These are phyloP conservation scores for Falco columbarius DNA, from an alignment of 2,797 vertebrate genomes.

Conservation along the genomic window DNA sequence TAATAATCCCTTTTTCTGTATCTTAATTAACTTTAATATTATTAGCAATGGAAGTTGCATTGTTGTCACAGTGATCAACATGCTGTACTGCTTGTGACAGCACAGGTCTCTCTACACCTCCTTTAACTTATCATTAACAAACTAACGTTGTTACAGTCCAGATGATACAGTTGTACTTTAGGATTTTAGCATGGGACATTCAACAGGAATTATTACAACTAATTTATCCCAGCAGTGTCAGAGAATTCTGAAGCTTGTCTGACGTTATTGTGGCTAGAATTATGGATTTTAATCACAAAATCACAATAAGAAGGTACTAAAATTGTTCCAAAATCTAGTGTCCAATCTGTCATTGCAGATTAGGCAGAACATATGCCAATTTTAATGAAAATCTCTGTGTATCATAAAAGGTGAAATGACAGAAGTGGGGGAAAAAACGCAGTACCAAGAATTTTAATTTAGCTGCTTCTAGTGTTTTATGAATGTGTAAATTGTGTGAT, in stretches of 20 bases:
- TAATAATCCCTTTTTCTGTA: background rate
- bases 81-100: background rate
- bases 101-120: background rate
- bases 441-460: background rate
- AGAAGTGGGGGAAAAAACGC: background rate
- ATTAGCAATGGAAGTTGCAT: background rate
- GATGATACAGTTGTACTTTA: constrained; percentile 3
- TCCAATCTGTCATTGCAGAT: background rate
- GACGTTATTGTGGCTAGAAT: background rate
- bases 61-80: background rate
- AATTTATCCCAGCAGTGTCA: background rate
- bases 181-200: background rate
- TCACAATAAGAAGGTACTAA: background rate
- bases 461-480: background rate
- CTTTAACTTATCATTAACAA: background rate
- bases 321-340: background rate
- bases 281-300: background rate
- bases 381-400: background rate
- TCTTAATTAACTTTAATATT: background rate
- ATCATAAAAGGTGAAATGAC: background rate
- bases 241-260: background rate
- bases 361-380: background rate
- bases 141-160: background rate
- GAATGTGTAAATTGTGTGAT: background rate
- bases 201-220: background rate